These are phyloP conservation scores for Intellagama lesueurii DNA, from an alignment of 2,797 vertebrate genomes.

Conservation along the genomic window DNA sequence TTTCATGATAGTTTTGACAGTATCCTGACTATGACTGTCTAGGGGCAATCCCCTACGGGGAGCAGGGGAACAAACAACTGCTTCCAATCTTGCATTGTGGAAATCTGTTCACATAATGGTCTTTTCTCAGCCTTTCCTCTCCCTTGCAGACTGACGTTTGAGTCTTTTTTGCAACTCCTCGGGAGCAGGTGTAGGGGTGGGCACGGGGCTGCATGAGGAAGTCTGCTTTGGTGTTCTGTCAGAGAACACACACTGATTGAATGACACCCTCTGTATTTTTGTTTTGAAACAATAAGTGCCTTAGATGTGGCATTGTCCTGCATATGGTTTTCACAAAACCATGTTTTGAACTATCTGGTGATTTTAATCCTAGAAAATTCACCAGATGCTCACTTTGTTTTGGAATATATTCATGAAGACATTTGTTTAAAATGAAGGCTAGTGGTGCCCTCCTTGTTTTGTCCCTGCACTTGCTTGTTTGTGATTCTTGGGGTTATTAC, in stretches of 20 bases:
- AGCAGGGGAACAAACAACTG: too few relatives aligned
- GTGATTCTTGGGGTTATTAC: rapidly evolving
- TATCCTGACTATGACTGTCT: background rate
- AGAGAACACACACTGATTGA: background rate
- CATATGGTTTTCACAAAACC: background rate
- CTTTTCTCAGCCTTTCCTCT: background rate
- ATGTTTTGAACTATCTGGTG: background rate
- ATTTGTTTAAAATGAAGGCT: background rate
- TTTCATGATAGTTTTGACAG: background rate
- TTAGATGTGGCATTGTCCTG: background rate
- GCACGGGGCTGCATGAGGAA: too few relatives aligned
- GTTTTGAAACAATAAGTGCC: background rate
- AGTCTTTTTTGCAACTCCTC: too few relatives aligned
- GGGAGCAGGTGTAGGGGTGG: background rate
- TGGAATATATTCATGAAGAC: background rate
- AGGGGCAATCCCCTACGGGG: too few relatives aligned
- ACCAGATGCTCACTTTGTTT: background rate
- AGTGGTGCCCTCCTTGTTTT: background rate
- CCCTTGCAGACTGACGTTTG: background rate
- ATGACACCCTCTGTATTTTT: background rate
- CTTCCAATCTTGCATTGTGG: background rate
- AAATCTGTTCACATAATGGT: background rate
- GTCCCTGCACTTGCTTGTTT: background rate
- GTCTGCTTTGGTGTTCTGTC: too few relatives aligned
- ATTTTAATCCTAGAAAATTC: background rate